These are phyloP conservation scores for Hypomecis punctinalis DNA, from an alignment of 2,888 invertebrate genomes.

Conservation along the genomic window DNA sequence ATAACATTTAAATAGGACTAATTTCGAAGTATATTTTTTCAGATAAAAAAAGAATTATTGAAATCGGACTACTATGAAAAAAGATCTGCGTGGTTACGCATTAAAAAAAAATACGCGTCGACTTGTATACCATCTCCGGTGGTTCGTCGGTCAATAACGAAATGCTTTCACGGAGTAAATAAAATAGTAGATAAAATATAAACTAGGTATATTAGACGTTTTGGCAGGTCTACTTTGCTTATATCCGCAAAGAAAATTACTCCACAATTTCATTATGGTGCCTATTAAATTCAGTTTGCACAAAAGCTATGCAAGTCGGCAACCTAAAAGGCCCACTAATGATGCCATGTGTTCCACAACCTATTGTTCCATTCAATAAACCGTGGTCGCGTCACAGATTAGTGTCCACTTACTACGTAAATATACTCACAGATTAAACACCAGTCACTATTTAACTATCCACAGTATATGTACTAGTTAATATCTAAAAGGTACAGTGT, in stretches of 20 bases:
- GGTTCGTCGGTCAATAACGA: too few relatives aligned
- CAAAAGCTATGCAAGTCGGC: constrained; percentile 49
- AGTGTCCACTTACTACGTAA: constrained; percentile 18
- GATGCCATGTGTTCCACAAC: constrained; percentile 63
- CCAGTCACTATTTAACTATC: constrained; percentile 3
- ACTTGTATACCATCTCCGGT: too few relatives aligned
- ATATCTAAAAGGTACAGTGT: neutral
- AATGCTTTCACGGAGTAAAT: too few relatives aligned
- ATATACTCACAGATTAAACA: constrained; percentile 5
- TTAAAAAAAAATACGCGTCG: too few relatives aligned
- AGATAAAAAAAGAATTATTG: too few relatives aligned
- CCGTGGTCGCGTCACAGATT: constrained; percentile 25
- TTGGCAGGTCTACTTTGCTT: neutral
- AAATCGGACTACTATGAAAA: too few relatives aligned
- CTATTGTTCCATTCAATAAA: constrained; percentile 68
- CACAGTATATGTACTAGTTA: constrained; percentile 6
- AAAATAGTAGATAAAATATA: too few relatives aligned
- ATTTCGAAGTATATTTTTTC: too few relatives aligned
- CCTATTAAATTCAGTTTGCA: constrained; percentile 34
- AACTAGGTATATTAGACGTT: too few relatives aligned
- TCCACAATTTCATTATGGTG: constrained; percentile 33
- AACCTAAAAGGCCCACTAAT: constrained; percentile 61
- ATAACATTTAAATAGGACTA: too few relatives aligned
- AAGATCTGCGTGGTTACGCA: too few relatives aligned
- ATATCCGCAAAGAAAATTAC: constrained; percentile 38